These are phyloP conservation scores for Drosophila crucigera DNA, from an alignment of 2,888 invertebrate genomes.

Conservation along the genomic window DNA sequence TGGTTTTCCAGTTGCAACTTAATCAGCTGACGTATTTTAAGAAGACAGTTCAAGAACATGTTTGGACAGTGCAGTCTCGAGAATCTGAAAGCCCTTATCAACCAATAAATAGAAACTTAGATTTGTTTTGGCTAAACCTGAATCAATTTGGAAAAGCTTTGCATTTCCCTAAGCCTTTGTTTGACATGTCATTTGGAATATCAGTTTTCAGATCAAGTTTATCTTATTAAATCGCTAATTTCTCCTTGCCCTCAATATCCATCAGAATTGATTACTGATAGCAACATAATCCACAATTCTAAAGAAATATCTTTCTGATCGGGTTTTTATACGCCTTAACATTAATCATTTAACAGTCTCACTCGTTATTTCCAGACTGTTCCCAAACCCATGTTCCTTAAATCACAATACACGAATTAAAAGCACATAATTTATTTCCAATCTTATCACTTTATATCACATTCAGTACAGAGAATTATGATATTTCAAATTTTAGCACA, in stretches of 20 bases:
- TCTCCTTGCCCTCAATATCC: not conserved
- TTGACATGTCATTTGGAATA: not conserved
- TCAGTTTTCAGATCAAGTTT: not conserved
- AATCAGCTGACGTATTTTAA: conserved; percentile 32
- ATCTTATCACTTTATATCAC: conserved; percentile 6
- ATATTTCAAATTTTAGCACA: not conserved
- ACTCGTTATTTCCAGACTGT: not conserved
- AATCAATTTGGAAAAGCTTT: not conserved
- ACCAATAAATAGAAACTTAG: not conserved
- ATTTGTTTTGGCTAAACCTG: not conserved
- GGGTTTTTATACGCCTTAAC: not conserved
- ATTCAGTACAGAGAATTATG: conserved; percentile 15
- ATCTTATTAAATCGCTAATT: not conserved
- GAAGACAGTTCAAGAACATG: not conserved
- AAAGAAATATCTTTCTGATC: not conserved
- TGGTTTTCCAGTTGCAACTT: conserved; percentile 44
- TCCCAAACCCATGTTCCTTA: not conserved
- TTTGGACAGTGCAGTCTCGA: not conserved
- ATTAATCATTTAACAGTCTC: not conserved
- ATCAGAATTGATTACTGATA: not conserved
- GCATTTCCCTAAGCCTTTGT: not conserved
- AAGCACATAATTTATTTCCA: conserved; percentile 19
- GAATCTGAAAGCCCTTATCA: not conserved
- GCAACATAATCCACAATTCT: not conserved
- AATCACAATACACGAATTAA: not conserved